These are phyloP conservation scores for Pharmacophagus antenor DNA, from an alignment of 2,888 invertebrate species.

Conservation along the genomic window DNA sequence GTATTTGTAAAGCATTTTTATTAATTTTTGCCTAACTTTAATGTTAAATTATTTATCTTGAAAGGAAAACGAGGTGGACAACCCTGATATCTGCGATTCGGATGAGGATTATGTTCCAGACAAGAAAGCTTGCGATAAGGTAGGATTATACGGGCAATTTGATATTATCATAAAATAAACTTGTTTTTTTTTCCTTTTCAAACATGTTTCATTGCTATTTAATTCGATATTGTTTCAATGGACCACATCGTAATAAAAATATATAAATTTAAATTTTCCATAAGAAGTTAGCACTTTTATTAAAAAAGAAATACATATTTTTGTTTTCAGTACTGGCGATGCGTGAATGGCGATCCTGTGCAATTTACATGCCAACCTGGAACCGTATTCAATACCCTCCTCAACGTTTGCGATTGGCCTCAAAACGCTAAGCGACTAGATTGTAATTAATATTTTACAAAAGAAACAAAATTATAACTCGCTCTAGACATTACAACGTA, in stretches of 20 bases:
- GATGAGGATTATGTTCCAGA: conserved; percentile 64
- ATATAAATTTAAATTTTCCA: neutral
- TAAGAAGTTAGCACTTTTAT: neutral
- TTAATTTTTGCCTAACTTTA: no score
- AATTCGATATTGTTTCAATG: neutral
- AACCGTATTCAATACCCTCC: conserved; percentile 86
- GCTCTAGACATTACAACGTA: conserved; percentile 24
- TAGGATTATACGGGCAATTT: conserved; percentile 38
- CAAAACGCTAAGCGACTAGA: conserved; percentile 84
- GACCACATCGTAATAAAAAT: neutral
- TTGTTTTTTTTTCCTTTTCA: neutral
- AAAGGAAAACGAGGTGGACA: conserved; percentile 72
- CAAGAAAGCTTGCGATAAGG: conserved; percentile 70
- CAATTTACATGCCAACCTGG: conserved; percentile 87
- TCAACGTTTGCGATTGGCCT: conserved; percentile 91
- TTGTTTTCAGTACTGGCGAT: conserved; percentile 88
- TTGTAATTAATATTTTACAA: conserved; percentile 51
- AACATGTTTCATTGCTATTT: neutral
- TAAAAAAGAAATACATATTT: neutral
- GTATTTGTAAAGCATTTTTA: no score
- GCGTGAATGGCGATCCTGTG: conserved; percentile 88
- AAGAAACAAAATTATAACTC: conserved; percentile 5
- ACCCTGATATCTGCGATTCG: conserved; percentile 58
- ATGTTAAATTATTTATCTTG: conserved; percentile 34
- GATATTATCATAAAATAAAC: conserved; percentile 26